A percentile compares a stretch with the other conserved stretches of the same genome.
Evolutionary conservation across 53 echinoderm and acorn worm genomes (phyloP).

Genomic region (Luidia sarsii): DNA sequence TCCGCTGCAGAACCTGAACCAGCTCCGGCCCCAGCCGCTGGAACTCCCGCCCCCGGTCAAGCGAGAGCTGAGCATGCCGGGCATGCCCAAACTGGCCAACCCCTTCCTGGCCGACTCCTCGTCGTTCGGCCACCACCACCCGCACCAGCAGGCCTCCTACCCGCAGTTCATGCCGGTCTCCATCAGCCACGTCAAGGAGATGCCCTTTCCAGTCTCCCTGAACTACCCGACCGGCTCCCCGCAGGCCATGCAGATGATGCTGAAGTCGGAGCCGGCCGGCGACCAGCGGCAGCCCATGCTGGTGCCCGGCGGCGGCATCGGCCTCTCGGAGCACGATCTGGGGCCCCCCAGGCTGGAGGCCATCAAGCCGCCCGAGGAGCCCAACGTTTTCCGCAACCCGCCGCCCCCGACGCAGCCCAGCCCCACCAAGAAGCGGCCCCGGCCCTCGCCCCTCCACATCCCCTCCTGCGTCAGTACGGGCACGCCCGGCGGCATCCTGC

Average conservation of each 20-base stretch:
- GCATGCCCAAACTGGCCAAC: constrained; percentile 48
- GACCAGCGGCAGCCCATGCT: constrained; percentile 15
- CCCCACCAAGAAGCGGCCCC: constrained; percentile 82
- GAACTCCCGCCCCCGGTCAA: constrained; percentile 49
- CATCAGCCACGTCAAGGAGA: constrained; percentile 14
- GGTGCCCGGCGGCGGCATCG: background rate
- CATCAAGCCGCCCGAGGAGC: constrained; percentile 45
- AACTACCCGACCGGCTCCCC: constrained; percentile 32
- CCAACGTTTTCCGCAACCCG: constrained; percentile 72
- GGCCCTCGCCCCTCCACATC: constrained; percentile 87
- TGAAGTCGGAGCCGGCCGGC: constrained; percentile 56
- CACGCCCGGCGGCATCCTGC: constrained; percentile 80
- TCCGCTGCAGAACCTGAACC: constrained; percentile 23
- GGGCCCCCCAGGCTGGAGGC: constrained; percentile 84
- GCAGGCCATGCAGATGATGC: constrained; percentile 33
- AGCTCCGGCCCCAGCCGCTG: constrained; percentile 40
- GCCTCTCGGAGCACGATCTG: constrained; percentile 26
- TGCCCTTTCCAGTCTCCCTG: constrained; percentile 33
- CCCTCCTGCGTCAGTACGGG: constrained; percentile 92
- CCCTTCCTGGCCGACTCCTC: constrained; percentile 25
- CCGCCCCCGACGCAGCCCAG: constrained; percentile 77
- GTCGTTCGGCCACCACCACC: constrained; percentile 18
- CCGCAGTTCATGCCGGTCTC: constrained; percentile 36
- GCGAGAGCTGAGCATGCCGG: constrained; percentile 54
- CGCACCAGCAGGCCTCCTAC: constrained; percentile 18